Conservation (phyloP, 2,888 invertebrate species). For the Hedychridium roseum region DNA sequence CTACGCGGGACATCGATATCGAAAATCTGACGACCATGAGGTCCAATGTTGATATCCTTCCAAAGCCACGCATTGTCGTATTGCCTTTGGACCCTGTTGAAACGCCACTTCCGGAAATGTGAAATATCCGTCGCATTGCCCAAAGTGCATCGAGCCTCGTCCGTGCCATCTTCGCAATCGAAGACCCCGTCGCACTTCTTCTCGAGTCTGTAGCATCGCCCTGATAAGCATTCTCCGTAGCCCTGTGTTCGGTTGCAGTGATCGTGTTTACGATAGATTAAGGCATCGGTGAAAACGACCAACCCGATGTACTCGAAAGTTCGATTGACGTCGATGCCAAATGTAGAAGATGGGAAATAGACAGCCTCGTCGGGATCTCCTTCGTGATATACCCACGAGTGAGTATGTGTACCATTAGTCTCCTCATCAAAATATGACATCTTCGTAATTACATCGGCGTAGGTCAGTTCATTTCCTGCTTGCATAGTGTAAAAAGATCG, state of each 20-base stretch:
- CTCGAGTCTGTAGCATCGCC: constrained; percentile 78
- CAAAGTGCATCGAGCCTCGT: constrained; percentile 79
- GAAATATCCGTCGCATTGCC: constrained; percentile 75
- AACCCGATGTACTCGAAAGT: constrained; percentile 92
- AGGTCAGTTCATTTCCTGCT: constrained; percentile 89
- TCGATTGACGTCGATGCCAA: constrained; percentile 91
- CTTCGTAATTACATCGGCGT: constrained; percentile 85
- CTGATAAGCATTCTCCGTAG: constrained; percentile 81
- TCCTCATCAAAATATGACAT: constrained; percentile 89
- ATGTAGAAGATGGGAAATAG: constrained; percentile 88
- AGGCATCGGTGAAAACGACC: constrained; percentile 89
- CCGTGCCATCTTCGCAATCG: constrained; percentile 87
- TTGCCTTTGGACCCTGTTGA: constrained; percentile 87
- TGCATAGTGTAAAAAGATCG: constrained; percentile 91
- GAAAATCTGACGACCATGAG: constrained; percentile 88
- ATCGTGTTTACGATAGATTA: constrained; percentile 73
- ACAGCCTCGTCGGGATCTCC: constrained; percentile 87
- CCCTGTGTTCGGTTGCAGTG: constrained; percentile 79
- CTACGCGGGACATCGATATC: constrained; percentile 83
- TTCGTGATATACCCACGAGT: constrained; percentile 85
- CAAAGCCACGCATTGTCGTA: constrained; percentile 97
- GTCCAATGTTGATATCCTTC: constrained; percentile 92
- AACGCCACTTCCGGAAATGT: constrained; percentile 82
- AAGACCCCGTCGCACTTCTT: constrained; percentile 80
- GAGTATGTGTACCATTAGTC: constrained; percentile 83